Conservation (phyloP, 1,140 invertebrate genomes). For the Pachyrhynchus sulphureomaculatus region DNA sequence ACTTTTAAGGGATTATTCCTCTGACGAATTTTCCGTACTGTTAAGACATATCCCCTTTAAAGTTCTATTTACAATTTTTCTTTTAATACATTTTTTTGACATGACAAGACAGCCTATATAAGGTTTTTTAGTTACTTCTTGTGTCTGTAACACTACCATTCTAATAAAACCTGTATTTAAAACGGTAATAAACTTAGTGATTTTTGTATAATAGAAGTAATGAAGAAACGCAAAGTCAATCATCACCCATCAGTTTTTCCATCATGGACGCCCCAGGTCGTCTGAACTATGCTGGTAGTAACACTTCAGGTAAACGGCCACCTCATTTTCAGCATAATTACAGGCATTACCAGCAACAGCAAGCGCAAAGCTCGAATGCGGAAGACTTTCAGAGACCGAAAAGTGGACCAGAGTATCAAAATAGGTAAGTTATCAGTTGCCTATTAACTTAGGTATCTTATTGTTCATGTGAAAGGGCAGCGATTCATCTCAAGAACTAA, state of each 20-base stretch:
- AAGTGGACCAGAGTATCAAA: constrained; percentile 54
- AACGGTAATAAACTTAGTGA: too few relatives aligned
- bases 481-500: too few relatives aligned
- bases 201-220: constrained; percentile 45
- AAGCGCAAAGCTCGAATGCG: constrained; percentile 62
- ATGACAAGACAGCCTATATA: too few relatives aligned
- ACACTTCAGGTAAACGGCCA: constrained; percentile 49
- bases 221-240: constrained; percentile 59
- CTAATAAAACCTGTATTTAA: too few relatives aligned
- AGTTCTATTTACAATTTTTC: background rate
- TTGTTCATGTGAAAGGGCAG: too few relatives aligned
- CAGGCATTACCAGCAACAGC: constrained; percentile 52
- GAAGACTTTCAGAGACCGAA: constrained; percentile 68
- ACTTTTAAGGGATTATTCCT: too few relatives aligned
- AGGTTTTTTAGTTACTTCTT: too few relatives aligned
- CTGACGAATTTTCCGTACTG: too few relatives aligned
- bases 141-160: too few relatives aligned
- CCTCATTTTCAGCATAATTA: constrained; percentile 45
- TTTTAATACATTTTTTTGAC: too few relatives aligned
- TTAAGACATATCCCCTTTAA: too few relatives aligned
- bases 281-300: constrained; percentile 60
- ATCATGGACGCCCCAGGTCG: constrained; percentile 67
- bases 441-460: too few relatives aligned
- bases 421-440: constrained; percentile 12
- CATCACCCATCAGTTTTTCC: constrained; percentile 73